A percentile compares a stretch with the other conserved stretches of the same genome.
Evolutionary conservation across 2,113 vertebrate species (phyloP).

Genomic region (Ciconia maguari): DNA sequence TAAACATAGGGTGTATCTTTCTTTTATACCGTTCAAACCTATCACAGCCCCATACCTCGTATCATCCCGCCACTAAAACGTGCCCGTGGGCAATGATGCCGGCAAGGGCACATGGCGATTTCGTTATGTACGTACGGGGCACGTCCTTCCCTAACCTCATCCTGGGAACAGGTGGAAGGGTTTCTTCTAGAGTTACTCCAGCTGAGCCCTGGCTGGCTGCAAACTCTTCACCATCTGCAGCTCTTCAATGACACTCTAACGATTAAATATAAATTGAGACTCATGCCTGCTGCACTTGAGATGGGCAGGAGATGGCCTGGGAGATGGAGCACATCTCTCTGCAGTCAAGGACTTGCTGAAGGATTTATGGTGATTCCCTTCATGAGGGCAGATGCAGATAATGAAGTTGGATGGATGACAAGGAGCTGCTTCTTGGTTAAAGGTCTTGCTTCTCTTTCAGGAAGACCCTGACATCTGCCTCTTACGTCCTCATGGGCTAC

Average conservation of each 20-base stretch:
- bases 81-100: neutral
- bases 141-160: conserved; percentile 18
- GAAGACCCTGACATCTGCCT: neutral
- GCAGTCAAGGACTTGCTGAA: neutral
- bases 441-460: neutral
- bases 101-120: neutral
- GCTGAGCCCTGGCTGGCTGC: conserved; percentile 16
- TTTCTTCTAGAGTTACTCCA: conserved; percentile 53
- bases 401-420: neutral
- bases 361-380: neutral
- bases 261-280: neutral
- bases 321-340: neutral
- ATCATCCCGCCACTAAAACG: neutral
- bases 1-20: neutral
- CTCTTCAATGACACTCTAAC: neutral
- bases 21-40: neutral
- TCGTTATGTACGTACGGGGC: fast-evolving
- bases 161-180: conserved; percentile 34
- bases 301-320: neutral
- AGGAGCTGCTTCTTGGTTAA: neutral
- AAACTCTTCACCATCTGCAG: neutral
- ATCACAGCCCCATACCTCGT: neutral
- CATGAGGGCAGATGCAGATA: neutral
- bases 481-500: neutral
- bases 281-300: neutral